Evolutionary conservation across 2,888 invertebrate genomes (phyloP), one percentile per base, ranked within the genome.

Genomic region (Epirrita christyi): DNA sequence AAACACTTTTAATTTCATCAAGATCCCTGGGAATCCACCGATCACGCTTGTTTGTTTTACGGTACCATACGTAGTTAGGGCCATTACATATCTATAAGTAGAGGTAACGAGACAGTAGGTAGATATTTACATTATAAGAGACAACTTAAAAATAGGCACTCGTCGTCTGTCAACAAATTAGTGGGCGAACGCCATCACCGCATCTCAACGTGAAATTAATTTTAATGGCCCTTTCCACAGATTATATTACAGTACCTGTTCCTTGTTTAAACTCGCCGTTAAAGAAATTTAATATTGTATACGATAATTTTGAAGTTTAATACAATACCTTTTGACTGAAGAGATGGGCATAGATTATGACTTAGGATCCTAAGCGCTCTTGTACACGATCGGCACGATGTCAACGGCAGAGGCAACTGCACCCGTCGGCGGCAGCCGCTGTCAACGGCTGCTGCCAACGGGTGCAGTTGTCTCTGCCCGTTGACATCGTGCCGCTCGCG

Each of bases 151-250:
- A 61, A 60, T 49, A 58, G 60, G 52, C 50, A 44, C 57, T 64
- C 42, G 42, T 41, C 53, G 40, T 67, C 75, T 75, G 75, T 78
- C 77, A 78, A 77, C 80, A 79, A 79, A 79, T 79, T 79, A 78
- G 71, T 64, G 69, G 46, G 46, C 49, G 63, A 58, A 60, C 56
- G 52, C 64, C 56, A 63, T 56, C 61, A 53, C 15, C 54, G 59
- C 54, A 40, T 57, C 57, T 54, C 52, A 37, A 61, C 67, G 63
- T 58, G 58, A 60, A 61, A 64, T 64, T 66, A 66, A 68, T 68
- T 68, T 66, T 68, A 66, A 68, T 68, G 51, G 51, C 42, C 46
- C 14, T 15, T 38, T 11, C 6, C 49, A 38, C 37, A 38, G 46
- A 43, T 8, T 45, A 7, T 29, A 21, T 8, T 4, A 15, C 36